Conservation (phyloP, 2,888 invertebrate genomes). For the Drosophila emarginata region DNA sequence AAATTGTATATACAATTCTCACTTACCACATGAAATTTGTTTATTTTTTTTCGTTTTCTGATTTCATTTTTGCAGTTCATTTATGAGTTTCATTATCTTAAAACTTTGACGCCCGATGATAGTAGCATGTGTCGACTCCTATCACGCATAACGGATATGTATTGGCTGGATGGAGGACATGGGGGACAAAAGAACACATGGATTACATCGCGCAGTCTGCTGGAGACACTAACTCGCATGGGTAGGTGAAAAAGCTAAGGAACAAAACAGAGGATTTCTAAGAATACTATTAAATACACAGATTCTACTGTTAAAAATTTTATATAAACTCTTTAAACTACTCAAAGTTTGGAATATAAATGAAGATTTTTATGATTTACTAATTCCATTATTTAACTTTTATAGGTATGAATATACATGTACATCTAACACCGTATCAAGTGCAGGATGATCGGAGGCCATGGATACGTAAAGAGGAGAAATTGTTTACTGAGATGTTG, state of each 20-base stretch:
- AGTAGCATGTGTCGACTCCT: conserved; percentile 86
- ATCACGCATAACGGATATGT: conserved; percentile 89
- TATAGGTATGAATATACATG: conserved; percentile 87
- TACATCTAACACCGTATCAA: conserved; percentile 96
- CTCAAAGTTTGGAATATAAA: too few relatives aligned
- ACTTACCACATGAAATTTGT: neutral
- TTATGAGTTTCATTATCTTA: conserved; percentile 91
- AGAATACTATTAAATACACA: too few relatives aligned
- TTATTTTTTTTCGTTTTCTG: neutral
- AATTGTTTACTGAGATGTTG: conserved; percentile 88
- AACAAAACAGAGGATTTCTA: too few relatives aligned
- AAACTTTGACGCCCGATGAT: conserved; percentile 86
- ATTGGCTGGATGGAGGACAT: conserved; percentile 96
- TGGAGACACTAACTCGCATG: conserved; percentile 88
- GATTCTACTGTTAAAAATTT: too few relatives aligned
- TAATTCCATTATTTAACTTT: neutral
- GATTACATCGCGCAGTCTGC: conserved; percentile 89
- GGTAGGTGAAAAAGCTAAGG: conserved; percentile 82
- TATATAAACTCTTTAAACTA: too few relatives aligned
- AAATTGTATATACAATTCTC: neutral
- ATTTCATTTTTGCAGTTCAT: conserved; percentile 85
- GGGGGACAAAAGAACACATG: conserved; percentile 94
- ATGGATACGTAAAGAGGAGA: conserved; percentile 93
- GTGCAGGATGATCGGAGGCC: conserved; percentile 90
- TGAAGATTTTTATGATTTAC: too few relatives aligned